Evolutionary conservation across 1,140 invertebrate species (phyloP), one percentile per base, ranked within the genome.

Genomic region (Euura saliciscinereae): DNA sequence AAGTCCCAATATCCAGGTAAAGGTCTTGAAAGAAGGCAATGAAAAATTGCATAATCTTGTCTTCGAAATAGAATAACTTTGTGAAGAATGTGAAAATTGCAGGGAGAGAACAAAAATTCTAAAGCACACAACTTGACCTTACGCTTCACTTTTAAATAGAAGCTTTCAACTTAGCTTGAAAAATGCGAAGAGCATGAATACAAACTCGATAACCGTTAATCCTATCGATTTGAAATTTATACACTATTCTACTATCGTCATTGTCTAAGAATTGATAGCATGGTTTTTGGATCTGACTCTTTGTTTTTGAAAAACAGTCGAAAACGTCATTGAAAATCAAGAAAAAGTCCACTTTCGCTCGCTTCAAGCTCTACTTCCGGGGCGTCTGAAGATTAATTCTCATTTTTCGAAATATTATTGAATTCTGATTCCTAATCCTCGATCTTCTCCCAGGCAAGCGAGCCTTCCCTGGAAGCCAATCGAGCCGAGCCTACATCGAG

Each of bases 1-100:
- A 96, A 96, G 81, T 95, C 94, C 0, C 94, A 96, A 80, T 94
- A 96, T 80, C 91, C 92, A 43, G 93, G 94, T 44, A 90, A 93
- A 74, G 87, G 10, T 3, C 51, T 59, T 0, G 6, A 6, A 59
- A 8, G 8, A 59, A 11, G 10, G 51, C 51, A 59, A 59, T 3
- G 28, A 1, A 28, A 28, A 28, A 28, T 28, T 71, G n/a, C 4
- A 7, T 59, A 10, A 5, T 2, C 42, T 72, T 44, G 51, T 64
- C n/a, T 45, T 13, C 6, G 7, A 4, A 7, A 51, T 66, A 28
- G 44, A 44, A 65, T 67, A 11, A 59, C 28, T 28, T 28, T 28
- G 28, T 28, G 28, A 28, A 28, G 28, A 28, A 28, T 28, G 28
- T 28, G 28, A 3, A 73, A 42, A 10, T 73, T 3, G 44, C n/a